These are phyloP conservation scores for Schizopygopsis pylzovi DNA, from an alignment of 2,797 vertebrate species.

Conservation along the genomic window DNA sequence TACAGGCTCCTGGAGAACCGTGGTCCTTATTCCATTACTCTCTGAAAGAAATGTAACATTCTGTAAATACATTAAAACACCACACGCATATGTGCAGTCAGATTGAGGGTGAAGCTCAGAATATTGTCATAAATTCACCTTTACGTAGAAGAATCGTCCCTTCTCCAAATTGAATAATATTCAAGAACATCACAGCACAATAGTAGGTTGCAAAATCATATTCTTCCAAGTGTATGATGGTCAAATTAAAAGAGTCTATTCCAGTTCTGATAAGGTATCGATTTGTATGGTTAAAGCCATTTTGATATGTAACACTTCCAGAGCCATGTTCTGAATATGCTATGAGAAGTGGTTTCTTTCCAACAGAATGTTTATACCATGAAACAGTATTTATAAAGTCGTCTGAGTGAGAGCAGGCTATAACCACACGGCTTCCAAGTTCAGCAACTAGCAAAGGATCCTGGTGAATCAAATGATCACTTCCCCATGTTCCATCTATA, in stretches of 20 bases:
- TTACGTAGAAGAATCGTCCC: constrained; percentile 35
- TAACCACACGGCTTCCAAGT: constrained; percentile 7
- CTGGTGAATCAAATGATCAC: neutral
- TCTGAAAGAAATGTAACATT: neutral
- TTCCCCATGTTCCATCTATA: neutral
- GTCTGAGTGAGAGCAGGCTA: constrained; percentile 1
- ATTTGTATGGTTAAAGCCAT: neutral
- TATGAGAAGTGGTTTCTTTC: constrained; percentile 8
- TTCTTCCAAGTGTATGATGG: neutral
- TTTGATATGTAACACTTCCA: neutral
- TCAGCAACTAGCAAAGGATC: neutral
- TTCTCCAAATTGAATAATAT: neutral
- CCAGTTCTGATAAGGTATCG: neutral
- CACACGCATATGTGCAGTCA: neutral
- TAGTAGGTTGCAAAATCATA: constrained; percentile 44
- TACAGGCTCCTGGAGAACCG: constrained; percentile 32
- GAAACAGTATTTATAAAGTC: neutral
- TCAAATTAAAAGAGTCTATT: constrained; percentile 18
- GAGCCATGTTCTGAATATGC: neutral
- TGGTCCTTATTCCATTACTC: neutral
- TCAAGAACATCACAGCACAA: constrained; percentile 16
- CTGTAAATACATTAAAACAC: neutral
- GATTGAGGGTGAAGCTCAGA: neutral
- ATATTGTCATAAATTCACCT: constrained; percentile 3
- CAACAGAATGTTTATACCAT: constrained; percentile 19